Evolutionary conservation across 2,797 vertebrate species (phyloP).

Genomic region (Fistularia commersonii): DNA sequence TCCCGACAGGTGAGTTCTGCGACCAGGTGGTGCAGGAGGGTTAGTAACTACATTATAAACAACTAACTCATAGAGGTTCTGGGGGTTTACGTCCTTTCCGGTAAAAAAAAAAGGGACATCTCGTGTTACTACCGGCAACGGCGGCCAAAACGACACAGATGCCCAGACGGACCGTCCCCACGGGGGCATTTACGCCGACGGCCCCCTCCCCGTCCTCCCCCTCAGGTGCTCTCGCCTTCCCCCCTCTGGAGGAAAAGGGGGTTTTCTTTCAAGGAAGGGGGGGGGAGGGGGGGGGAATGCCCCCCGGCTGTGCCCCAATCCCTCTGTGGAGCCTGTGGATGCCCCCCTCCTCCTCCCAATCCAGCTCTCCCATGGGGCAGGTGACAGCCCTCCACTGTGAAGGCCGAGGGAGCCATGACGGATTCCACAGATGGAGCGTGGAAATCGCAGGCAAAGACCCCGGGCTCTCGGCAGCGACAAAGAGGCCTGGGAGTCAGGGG

Average conservation of each 20-base stretch:
- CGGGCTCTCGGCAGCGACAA: constrained; percentile 90
- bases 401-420: constrained; percentile 88
- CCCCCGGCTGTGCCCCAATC: constrained; percentile 70
- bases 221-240: constrained; percentile 85
- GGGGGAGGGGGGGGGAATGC: constrained; percentile 30
- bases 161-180: constrained; percentile 52
- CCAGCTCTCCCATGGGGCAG: constrained; percentile 90
- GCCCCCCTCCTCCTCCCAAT: constrained; percentile 70
- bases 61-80: no score
- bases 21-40: no score
- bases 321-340: constrained; percentile 72
- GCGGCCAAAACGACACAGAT: constrained; percentile 38
- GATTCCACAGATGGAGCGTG: constrained; percentile 99
- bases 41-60: no score
- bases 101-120: no score
- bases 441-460: constrained; percentile 94
- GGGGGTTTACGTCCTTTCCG: no score
- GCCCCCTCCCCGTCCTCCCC: constrained; percentile 51
- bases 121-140: no score
- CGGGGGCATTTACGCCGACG: constrained; percentile 61
- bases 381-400: constrained; percentile 93
- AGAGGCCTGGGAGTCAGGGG: constrained; percentile 72
- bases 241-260: constrained; percentile 47
- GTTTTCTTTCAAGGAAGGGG: constrained; percentile 24
- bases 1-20: no score